A percentile compares a stretch with the other conserved stretches of the same genome.
These are phyloP conservation scores for Chaenogobius annularis DNA, from an alignment of 2,113 vertebrate species.

Conservation along the genomic window DNA sequence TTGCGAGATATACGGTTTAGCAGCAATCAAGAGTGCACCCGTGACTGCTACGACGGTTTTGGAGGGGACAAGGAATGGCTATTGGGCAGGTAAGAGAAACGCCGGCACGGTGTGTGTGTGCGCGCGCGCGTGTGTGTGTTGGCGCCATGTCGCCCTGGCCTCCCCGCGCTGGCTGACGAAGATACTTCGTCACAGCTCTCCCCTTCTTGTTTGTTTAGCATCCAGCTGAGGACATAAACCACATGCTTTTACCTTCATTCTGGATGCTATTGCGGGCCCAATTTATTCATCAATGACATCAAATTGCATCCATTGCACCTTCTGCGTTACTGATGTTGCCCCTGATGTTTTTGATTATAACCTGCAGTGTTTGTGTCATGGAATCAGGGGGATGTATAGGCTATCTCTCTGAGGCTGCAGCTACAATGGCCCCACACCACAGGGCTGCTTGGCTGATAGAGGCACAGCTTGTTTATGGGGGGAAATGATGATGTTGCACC, in stretches of 20 bases:
- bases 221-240: background rate
- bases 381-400: background rate
- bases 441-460: background rate
- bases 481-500: constrained; percentile 48
- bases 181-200: constrained; percentile 11
- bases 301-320: constrained; percentile 10
- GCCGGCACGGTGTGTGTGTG: too few relatives aligned
- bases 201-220: background rate
- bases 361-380: constrained; percentile 1
- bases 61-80: too few relatives aligned
- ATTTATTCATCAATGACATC: constrained; percentile 7
- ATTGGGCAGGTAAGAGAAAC: too few relatives aligned
- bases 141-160: too few relatives aligned
- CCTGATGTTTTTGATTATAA: background rate
- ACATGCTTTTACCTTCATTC: background rate
- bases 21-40: too few relatives aligned
- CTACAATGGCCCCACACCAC: constrained; percentile 5
- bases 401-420: background rate
- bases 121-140: too few relatives aligned
- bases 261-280: background rate
- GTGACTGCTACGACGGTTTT: too few relatives aligned
- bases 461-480: constrained; percentile 21
- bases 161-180: too few relatives aligned
- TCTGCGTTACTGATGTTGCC: background rate
- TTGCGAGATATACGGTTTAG: too few relatives aligned